Percentiles rank a stretch among this genome's conserved stretches.
Conservation (phyloP, 2,113 vertebrate species). For the Centropus unirufus region DNA sequence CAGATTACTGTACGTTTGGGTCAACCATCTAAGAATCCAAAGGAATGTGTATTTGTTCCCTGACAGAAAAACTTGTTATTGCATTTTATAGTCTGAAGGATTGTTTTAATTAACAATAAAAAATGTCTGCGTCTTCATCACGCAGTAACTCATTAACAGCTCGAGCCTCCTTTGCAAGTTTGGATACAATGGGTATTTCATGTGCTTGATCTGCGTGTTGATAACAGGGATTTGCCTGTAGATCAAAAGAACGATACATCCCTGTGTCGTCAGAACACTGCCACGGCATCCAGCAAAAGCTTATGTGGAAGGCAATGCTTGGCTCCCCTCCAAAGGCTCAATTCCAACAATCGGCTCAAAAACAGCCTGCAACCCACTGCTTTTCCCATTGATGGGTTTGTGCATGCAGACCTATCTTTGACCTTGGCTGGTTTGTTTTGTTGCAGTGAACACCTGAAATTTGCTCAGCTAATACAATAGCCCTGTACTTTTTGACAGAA, state of each 20-base stretch:
- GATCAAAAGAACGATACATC: neutral
- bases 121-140: neutral
- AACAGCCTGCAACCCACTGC: neutral
- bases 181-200: neutral
- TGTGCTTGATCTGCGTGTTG: neutral
- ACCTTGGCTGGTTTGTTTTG: neutral
- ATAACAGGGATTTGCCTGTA: neutral
- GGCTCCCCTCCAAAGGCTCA: neutral
- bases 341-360: neutral
- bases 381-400: accelerated
- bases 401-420: neutral
- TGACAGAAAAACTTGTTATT: neutral
- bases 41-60: neutral
- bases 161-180: neutral
- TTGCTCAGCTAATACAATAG: conserved; percentile 5
- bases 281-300: neutral
- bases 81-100: neutral
- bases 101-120: neutral
- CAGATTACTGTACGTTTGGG: neutral
- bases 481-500: neutral
- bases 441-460: neutral
- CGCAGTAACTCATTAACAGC: neutral
- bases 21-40: neutral
- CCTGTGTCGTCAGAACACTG: neutral
- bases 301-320: neutral